Evolutionary conservation across 2,797 vertebrate species (phyloP).

Genomic region (Cirrhinus molitorella): DNA sequence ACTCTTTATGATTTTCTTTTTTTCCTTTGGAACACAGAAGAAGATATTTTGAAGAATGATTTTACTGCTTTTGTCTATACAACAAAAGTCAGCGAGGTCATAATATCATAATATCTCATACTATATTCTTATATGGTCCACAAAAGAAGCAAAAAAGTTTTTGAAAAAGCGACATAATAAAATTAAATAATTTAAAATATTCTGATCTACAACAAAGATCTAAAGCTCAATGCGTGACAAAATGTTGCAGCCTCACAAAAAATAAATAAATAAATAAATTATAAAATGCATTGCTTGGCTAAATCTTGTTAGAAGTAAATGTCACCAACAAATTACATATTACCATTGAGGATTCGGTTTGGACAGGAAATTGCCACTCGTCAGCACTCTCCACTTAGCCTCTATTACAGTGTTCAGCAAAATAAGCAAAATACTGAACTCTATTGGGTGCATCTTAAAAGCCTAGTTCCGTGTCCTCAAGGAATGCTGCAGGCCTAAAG

Average conservation of each 20-base stretch:
- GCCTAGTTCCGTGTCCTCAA: not conserved
- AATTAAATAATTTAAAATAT: not conserved
- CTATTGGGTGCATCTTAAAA: conserved; percentile 15
- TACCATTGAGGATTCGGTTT: conserved; percentile 4
- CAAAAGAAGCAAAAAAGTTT: too few species aligned
- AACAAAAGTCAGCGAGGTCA: not conserved
- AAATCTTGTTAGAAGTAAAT: conserved; percentile 19
- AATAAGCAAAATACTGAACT: conserved; percentile 22
- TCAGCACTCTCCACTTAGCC: not conserved
- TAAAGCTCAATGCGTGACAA: not conserved
- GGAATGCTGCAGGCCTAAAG: not conserved
- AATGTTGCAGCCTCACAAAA: not conserved
- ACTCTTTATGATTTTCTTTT: not conserved
- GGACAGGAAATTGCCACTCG: conserved; percentile 22
- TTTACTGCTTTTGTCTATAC: not conserved
- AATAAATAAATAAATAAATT: too few species aligned
- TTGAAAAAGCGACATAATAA: not conserved
- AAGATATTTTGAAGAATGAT: not conserved
- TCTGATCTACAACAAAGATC: not conserved
- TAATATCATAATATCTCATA: too few species aligned
- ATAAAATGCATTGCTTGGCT: not conserved
- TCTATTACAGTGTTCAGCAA: conserved; percentile 28
- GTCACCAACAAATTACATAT: conserved; percentile 31
- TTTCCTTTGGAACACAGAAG: not conserved
- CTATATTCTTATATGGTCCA: not conserved